These are phyloP conservation scores for Rhynchophorus ferrugineus DNA, from an alignment of 1,140 invertebrate species.

Conservation along the genomic window DNA sequence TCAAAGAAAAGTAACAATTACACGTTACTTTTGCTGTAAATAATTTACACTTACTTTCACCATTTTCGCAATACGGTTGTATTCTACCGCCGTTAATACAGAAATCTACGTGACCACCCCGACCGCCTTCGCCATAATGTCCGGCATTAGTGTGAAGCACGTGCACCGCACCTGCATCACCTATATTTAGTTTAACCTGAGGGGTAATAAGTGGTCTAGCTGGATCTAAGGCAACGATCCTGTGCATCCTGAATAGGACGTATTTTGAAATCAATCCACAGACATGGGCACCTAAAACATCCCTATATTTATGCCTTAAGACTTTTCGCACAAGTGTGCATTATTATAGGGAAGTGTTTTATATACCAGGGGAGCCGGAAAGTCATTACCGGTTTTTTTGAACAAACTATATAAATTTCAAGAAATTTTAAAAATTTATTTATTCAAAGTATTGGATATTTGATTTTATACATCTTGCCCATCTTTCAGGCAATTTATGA, in stretches of 20 bases:
- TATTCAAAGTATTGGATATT: no score
- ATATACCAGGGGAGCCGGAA: no score
- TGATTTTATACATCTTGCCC: no score
- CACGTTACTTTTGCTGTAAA: background rate
- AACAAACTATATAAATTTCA: no score
- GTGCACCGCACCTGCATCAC: slow-evolving; percentile 63
- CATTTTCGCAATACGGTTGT: slow-evolving; percentile 63
- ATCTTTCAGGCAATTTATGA: no score
- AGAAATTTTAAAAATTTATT: no score
- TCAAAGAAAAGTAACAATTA: no score
- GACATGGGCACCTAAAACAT: slow-evolving; percentile 52
- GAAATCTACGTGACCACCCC: slow-evolving; percentile 64
- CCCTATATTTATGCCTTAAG: no score
- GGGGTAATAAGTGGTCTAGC: slow-evolving; percentile 60
- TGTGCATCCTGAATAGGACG: slow-evolving; percentile 52
- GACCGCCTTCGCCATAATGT: slow-evolving; percentile 60
- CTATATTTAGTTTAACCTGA: slow-evolving; percentile 54
- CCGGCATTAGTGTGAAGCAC: slow-evolving; percentile 70
- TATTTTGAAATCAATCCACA: slow-evolving; percentile 65
- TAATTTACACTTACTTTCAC: slow-evolving; percentile 48
- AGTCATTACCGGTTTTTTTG: no score
- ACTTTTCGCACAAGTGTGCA: no score
- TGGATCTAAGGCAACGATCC: slow-evolving; percentile 64
- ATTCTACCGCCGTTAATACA: slow-evolving; percentile 66
- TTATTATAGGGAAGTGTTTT: no score